Evolutionary conservation across 2,797 vertebrate species (phyloP).

Genomic region (Oophaga sylvatica): DNA sequence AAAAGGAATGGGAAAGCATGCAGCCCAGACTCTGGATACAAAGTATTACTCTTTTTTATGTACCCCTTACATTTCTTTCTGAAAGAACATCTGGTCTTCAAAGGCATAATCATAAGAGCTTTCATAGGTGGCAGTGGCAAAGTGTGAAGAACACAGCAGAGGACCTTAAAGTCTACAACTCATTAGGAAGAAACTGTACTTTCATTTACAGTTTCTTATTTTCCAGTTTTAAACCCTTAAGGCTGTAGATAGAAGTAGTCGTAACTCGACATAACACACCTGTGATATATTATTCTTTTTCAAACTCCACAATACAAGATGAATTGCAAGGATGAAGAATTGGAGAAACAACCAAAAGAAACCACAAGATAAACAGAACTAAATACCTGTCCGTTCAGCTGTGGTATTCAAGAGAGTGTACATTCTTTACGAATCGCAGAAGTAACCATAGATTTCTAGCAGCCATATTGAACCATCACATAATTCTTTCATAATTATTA

Average conservation of each 20-base stretch:
- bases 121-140: slow-evolving; percentile 4
- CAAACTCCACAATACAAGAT: neutral
- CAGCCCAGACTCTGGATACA: neutral
- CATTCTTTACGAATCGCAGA: slow-evolving; percentile 11
- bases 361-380: slow-evolving; percentile 32
- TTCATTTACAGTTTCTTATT: slow-evolving; percentile 12
- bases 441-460: neutral
- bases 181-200: neutral
- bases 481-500: neutral
- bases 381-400: slow-evolving; percentile 12
- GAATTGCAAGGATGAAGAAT: slow-evolving; percentile 1
- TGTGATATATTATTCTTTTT: slow-evolving; percentile 47
- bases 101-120: neutral
- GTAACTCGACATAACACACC: slow-evolving; percentile 14
- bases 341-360: neutral
- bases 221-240: neutral
- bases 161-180: slow-evolving; percentile 14
- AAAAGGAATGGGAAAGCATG: neutral
- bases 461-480: neutral
- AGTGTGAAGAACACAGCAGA: slow-evolving; percentile 3
- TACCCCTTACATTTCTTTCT: neutral
- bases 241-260: slow-evolving; percentile 21
- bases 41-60: neutral
- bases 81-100: slow-evolving; percentile 1
- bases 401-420: neutral